phyloP scores from a whole-genome alignment of 2,113 vertebrate species.

The Smithornis capensis region DNA sequence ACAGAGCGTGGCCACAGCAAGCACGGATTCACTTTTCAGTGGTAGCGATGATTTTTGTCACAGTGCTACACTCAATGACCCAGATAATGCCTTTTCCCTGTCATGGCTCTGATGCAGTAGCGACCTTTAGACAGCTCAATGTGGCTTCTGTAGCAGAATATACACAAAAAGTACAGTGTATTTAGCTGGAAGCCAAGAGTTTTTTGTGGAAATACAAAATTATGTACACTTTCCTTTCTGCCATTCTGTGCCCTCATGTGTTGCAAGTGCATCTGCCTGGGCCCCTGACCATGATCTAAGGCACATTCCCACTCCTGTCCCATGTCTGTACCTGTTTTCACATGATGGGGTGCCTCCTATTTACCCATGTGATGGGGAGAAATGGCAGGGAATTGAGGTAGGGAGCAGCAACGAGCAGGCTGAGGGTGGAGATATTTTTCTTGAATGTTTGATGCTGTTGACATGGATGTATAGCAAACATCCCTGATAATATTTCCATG shows the following conservation, averaged over 20 bases:
- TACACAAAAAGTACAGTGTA: background rate
- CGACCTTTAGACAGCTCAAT: background rate
- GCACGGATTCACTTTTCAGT: background rate
- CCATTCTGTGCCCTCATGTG: background rate
- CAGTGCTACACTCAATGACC: background rate
- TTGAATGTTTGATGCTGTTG: background rate
- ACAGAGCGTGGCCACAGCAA: background rate
- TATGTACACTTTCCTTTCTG: rapidly evolving
- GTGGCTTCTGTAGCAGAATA: background rate
- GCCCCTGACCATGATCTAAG: background rate
- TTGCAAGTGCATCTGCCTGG: background rate
- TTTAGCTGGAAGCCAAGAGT: background rate
- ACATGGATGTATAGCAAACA: background rate
- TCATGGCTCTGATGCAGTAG: background rate
- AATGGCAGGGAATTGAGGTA: background rate
- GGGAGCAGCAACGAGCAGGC: background rate
- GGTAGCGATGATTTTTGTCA: background rate
- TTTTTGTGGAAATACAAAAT: background rate
- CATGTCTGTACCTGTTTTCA: rapidly evolving
- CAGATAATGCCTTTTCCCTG: background rate
- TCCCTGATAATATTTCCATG: background rate
- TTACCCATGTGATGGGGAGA: background rate
- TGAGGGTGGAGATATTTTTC: background rate
- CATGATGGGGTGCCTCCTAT: background rate
- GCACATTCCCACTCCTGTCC: background rate